These are phyloP conservation scores for Choloepus didactylus DNA, from an alignment of 2,797 vertebrate genomes.

Conservation along the genomic window DNA sequence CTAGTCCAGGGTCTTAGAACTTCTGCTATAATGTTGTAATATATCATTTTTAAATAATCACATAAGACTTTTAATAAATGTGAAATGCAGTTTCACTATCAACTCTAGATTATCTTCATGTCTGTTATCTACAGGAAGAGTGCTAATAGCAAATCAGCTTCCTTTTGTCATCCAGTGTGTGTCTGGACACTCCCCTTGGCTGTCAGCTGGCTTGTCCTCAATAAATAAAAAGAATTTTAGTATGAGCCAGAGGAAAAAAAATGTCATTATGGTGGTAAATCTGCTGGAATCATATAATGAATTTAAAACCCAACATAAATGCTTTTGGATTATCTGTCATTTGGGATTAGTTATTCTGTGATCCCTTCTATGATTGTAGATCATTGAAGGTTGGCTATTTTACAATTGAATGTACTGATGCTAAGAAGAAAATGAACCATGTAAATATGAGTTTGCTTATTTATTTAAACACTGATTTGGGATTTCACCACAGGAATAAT, in stretches of 20 bases:
- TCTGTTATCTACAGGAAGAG: neutral
- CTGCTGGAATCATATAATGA: conserved; percentile 74
- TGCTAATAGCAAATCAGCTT: neutral
- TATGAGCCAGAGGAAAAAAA: conserved; percentile 52
- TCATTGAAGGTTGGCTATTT: conserved; percentile 75
- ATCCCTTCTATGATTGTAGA: conserved; percentile 60
- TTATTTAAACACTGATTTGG: conserved; percentile 84
- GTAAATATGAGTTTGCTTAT: conserved; percentile 73
- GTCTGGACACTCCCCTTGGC: neutral
- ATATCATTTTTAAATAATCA: conserved; percentile 55
- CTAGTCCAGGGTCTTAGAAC: neutral
- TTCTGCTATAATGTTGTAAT: neutral
- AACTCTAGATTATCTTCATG: conserved; percentile 40
- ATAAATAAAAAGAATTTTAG: conserved; percentile 72
- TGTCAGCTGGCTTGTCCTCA: conserved; percentile 65
- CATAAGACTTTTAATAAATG: conserved; percentile 71
- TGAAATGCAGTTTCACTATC: conserved; percentile 57
- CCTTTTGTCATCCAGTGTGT: neutral
- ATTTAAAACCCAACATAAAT: conserved; percentile 77
- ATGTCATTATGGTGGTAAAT: conserved; percentile 76
- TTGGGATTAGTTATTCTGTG: conserved; percentile 67
- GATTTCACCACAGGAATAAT: conserved; percentile 69
- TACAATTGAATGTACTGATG: conserved; percentile 72
- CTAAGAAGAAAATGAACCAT: conserved; percentile 58
- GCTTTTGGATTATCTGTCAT: conserved; percentile 70